Evolutionary conservation across 37 sponge, comb jelly and placozoan genomes (phyloP).

Genomic region (Amphimedon queenslandica): DNA sequence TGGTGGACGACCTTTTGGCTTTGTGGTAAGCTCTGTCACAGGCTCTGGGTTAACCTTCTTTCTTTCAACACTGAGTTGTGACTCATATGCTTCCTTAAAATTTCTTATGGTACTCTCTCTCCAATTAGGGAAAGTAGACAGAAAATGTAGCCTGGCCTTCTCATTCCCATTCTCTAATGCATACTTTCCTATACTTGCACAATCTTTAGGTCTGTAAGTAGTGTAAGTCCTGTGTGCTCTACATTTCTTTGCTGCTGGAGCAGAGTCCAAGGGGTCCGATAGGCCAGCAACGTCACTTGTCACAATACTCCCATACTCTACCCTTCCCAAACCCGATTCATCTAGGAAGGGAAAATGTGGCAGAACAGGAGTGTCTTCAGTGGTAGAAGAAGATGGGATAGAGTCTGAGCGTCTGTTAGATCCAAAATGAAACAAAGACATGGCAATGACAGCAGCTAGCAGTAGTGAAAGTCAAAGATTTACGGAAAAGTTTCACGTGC

Average conservation of each 20-base stretch:
- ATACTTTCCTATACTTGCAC: conserved; percentile 23
- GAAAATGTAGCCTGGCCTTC: conserved; percentile 15
- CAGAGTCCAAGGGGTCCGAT: conserved; percentile 12
- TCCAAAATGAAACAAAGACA: conserved; percentile 47
- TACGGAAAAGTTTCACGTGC: too few species aligned
- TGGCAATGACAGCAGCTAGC: not conserved
- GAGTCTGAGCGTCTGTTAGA: too few species aligned
- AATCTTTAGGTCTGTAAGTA: too few species aligned
- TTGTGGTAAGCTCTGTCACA: not conserved
- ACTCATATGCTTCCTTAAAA: conserved; percentile 20
- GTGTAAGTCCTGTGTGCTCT: too few species aligned
- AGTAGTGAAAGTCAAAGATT: too few species aligned
- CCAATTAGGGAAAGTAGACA: conserved; percentile 6
- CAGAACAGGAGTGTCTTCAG: not conserved
- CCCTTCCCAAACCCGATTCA: conserved; percentile 12
- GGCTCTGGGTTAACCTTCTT: conserved; percentile 21
- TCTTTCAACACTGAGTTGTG: not conserved
- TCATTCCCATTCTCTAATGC: conserved; percentile 32
- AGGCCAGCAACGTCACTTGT: not conserved
- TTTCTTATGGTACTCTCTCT: conserved; percentile 32
- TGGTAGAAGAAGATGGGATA: too few species aligned
- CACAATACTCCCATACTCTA: conserved; percentile 3
- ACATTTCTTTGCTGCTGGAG: conserved; percentile 11
- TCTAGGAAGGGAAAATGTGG: not conserved
- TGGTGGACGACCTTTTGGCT: conserved; percentile 21